Evolutionary conservation across 1,140 invertebrate species (phyloP), one percentile per base, ranked within the genome.

Genomic region (Hylyphantes graminicola): DNA sequence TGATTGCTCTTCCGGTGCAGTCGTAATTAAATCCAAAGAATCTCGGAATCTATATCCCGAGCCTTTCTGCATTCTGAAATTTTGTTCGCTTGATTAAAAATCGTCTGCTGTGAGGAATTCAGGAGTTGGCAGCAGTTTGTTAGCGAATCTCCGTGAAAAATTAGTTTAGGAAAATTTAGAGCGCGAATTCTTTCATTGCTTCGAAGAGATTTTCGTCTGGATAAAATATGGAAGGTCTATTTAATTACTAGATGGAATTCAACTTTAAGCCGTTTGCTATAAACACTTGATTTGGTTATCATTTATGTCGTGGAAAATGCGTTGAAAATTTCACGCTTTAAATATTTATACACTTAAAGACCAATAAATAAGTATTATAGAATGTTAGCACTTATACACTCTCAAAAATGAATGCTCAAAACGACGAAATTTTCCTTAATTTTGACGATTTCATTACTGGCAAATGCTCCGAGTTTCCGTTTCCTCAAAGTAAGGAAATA

Each of bases 31-130:
- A 53, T 70, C 68, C 19, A 70, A 70, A 70, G 68, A 70, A 70
- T 51, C 68, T 70, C n/a, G 8, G 68, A 70, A n/a, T 70, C 68
- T 70, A 70, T 70, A 70, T 70, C 54, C 67, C 50, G 50, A 68
- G 35, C 35, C 35, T 35, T 68, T n/a, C 65, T 50, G 50, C 35
- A 70, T 70, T 70, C 50, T 70, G n/a, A 51, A 70, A 70, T 70
- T 70, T 70, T 70, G 68, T 70, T 70, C 68, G 68, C 67, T 70
- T 70, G 68, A 70, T 70, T 70, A 70, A 70, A 70, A 70, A 70
- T 70, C 68, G 51, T 70, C 51, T n/a, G 50, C 48, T 0, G 12
- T 35, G 19, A 70, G 68, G 54, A 70, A 53, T 17, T 51, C 21
- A 51, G 50, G 54, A 70, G 68, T 70, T 70, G 68, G 68, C 50